These are phyloP conservation scores for Sebastes vulpes DNA, from an alignment of 2,797 vertebrate genomes.

Conservation along the genomic window DNA sequence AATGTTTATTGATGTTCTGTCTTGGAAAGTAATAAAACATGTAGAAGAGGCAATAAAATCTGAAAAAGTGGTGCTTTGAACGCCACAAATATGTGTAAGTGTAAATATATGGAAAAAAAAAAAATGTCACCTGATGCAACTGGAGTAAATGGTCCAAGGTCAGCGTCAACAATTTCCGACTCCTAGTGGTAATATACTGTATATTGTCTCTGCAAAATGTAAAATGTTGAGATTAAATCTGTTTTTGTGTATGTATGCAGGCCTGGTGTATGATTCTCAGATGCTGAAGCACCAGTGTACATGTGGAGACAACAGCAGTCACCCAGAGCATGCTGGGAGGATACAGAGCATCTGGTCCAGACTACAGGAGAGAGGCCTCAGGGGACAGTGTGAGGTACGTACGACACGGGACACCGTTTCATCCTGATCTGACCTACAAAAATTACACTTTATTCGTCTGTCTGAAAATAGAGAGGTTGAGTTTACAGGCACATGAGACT, in stretches of 20 bases:
- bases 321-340: conserved; percentile 96
- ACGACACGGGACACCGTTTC: background rate
- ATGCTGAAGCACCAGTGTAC: conserved; percentile 98
- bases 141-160: background rate
- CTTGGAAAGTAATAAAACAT: background rate
- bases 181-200: background rate
- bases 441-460: background rate
- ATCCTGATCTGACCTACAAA: background rate
- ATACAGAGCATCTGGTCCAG: conserved; percentile 99
- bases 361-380: conserved; percentile 94
- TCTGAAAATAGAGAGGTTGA: background rate
- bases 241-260: conserved; percentile 70
- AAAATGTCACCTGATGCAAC: background rate
- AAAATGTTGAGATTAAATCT: background rate
- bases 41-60: background rate
- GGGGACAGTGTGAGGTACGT: conserved; percentile 94
- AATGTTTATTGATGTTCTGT: background rate
- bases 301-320: conserved; percentile 96
- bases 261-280: conserved; percentile 95
- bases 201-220: background rate
- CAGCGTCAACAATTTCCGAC: background rate
- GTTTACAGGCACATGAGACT: background rate
- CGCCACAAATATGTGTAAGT: background rate
- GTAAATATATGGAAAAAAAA: background rate
- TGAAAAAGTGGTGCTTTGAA: background rate